Percentiles rank a stretch among this genome's conserved stretches.
These are phyloP conservation scores for Epizoanthus ramosus DNA, from an alignment of 92 coral and sea anemone species.

Conservation along the genomic window DNA sequence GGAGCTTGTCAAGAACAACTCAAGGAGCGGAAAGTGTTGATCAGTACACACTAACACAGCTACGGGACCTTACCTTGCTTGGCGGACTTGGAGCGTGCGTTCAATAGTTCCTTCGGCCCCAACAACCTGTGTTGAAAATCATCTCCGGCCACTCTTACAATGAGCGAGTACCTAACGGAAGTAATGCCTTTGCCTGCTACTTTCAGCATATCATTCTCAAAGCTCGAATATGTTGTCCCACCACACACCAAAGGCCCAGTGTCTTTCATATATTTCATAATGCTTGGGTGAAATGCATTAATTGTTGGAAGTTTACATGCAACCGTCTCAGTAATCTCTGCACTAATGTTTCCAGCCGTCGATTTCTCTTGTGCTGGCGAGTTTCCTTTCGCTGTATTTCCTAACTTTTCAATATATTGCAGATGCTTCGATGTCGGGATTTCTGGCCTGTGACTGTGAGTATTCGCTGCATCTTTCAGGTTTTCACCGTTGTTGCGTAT, in stretches of 20 bases:
- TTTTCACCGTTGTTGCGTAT: no score
- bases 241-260: constrained; percentile 14
- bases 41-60: no score
- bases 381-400: no score
- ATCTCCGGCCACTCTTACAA: constrained; percentile 36
- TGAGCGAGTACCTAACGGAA: constrained; percentile 46
- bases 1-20: no score
- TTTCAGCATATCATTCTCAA: constrained; percentile 51
- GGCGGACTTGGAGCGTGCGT: not conserved
- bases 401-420: no score
- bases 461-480: no score
- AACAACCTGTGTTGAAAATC: constrained; percentile 49
- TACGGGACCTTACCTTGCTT: no score
- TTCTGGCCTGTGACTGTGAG: no score
- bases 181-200: constrained; percentile 52
- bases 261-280: constrained; percentile 7
- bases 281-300: constrained; percentile 39
- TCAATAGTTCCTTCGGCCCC: constrained; percentile 33
- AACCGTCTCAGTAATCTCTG: not conserved
- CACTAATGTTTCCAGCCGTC: no score
- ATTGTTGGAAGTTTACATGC: constrained; percentile 33
- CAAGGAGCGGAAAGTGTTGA: no score
- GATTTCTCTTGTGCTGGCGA: no score
- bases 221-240: constrained; percentile 39
- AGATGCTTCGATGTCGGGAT: no score